Evolutionary conservation across 2,888 invertebrate genomes (phyloP).

Genomic region (Lasioglossum pauxillum): DNA sequence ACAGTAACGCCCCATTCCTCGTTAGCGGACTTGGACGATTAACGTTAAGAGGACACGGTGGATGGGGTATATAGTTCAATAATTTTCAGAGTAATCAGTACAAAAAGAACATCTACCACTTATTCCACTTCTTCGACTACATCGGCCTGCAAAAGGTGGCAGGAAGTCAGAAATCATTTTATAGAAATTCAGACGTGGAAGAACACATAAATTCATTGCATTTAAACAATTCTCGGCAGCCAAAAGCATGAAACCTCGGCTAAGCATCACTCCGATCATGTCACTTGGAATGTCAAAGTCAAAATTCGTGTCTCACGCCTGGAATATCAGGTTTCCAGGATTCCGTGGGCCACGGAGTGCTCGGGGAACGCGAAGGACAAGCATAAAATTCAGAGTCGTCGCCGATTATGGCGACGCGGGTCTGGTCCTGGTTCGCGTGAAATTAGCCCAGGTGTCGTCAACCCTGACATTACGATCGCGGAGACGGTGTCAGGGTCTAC

Average conservation of each 20-base stretch:
- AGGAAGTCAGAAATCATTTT: too few relatives aligned
- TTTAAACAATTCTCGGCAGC: too few relatives aligned
- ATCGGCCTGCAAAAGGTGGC: not conserved
- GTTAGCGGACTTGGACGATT: not conserved
- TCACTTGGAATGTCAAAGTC: not conserved
- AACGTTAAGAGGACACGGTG: not conserved
- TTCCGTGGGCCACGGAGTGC: not conserved
- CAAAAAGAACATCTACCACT: not conserved
- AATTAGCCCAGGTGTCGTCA: slow-evolving; percentile 54
- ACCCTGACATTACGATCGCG: slow-evolving; percentile 65
- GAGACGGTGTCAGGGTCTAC: slow-evolving; percentile 56
- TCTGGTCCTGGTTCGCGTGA: slow-evolving; percentile 33
- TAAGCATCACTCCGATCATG: not conserved
- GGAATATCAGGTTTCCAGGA: slow-evolving; percentile 14
- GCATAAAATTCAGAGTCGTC: slow-evolving; percentile 3
- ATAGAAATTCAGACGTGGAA: too few relatives aligned
- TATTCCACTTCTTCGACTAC: not conserved
- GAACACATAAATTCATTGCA: too few relatives aligned
- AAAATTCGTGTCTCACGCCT: not conserved
- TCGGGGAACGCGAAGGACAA: not conserved
- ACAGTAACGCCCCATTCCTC: not conserved
- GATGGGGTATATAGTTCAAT: not conserved
- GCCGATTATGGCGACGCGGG: slow-evolving; percentile 16
- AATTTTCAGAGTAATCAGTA: not conserved
- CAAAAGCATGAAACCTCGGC: too few relatives aligned